Evolutionary conservation across 2,888 invertebrate species (phyloP).

Genomic region (Cosmopolites sordidus): DNA sequence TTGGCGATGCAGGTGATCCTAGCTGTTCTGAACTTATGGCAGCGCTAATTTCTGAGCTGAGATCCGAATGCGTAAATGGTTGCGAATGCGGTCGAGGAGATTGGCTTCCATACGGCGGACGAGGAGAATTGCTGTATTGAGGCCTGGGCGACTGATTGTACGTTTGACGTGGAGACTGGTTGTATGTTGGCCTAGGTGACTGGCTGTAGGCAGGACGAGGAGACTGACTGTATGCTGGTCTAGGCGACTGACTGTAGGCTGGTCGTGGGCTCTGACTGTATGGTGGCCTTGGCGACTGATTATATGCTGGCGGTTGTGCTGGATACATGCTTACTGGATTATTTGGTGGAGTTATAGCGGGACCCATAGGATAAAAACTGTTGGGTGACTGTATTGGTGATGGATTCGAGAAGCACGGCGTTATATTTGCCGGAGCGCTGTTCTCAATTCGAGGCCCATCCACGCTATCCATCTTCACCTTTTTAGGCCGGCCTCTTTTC

Average conservation of each 20-base stretch:
- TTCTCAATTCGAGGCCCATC: slow-evolving; percentile 47
- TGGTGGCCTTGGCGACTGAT: slow-evolving; percentile 35
- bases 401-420: slow-evolving; percentile 51
- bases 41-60: slow-evolving; percentile 73
- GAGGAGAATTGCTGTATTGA: slow-evolving; percentile 40
- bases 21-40: slow-evolving; percentile 68
- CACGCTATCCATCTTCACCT: slow-evolving; percentile 66
- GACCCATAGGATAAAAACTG: slow-evolving; percentile 48
- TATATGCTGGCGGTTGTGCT: slow-evolving; percentile 40
- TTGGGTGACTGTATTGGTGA: slow-evolving; percentile 53
- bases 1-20: slow-evolving; percentile 66
- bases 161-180: slow-evolving; percentile 39
- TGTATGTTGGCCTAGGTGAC: slow-evolving; percentile 40
- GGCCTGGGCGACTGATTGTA: slow-evolving; percentile 45
- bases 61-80: slow-evolving; percentile 65
- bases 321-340: slow-evolving; percentile 44
- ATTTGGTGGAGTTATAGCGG: slow-evolving; percentile 46
- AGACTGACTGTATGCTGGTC: slow-evolving; percentile 40
- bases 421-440: slow-evolving; percentile 48
- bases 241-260: slow-evolving; percentile 39
- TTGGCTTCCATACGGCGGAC: slow-evolving; percentile 38
- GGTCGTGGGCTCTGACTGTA: slow-evolving; percentile 42
- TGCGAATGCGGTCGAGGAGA: slow-evolving; percentile 50
- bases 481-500: slow-evolving; percentile 84
- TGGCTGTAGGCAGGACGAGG: slow-evolving; percentile 38